phyloP scores from a whole-genome alignment of 2,888 invertebrate genomes.

The Acanthosoma haemorrhoidale region DNA sequence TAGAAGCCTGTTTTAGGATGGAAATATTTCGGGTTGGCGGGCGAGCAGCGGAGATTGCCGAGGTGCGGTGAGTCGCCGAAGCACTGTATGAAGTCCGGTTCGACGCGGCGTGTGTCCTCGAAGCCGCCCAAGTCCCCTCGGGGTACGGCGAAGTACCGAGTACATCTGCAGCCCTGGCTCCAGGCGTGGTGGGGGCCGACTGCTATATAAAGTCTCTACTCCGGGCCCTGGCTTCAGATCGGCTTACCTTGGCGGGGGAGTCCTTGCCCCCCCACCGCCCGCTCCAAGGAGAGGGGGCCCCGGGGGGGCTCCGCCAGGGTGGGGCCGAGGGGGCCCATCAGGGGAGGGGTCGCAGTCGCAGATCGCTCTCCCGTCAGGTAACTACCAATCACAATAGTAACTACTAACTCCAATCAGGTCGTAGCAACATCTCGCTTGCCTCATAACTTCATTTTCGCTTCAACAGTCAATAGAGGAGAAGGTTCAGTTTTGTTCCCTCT shows the following conservation, averaged over 20 bases:
- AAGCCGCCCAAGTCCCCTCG: background rate
- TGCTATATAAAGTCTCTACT: slow-evolving; percentile 23
- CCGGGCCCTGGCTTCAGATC: slow-evolving; percentile 19
- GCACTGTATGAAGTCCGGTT: background rate
- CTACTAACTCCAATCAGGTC: background rate
- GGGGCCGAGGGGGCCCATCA: background rate
- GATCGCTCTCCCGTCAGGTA: slow-evolving; percentile 19
- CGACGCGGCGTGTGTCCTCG: background rate
- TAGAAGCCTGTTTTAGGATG: background rate
- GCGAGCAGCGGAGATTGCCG: background rate
- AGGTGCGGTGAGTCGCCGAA: background rate
- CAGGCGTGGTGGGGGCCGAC: slow-evolving; percentile 16
- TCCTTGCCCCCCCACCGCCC: slow-evolving; percentile 7
- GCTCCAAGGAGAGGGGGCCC: background rate
- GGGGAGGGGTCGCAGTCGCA: background rate
- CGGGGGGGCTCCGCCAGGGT: background rate
- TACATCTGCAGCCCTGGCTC: background rate
- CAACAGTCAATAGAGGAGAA: too few species aligned
- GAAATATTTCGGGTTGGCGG: too few species aligned
- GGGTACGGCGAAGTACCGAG: background rate
- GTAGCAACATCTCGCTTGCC: slow-evolving; percentile 2
- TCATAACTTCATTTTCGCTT: too few species aligned
- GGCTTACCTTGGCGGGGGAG: slow-evolving; percentile 19
- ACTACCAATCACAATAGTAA: background rate
- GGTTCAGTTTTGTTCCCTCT: too few species aligned